Base-by-base conservation (phyloP, 2,888 invertebrate species). In the Zygaena filipendulae region DNA sequence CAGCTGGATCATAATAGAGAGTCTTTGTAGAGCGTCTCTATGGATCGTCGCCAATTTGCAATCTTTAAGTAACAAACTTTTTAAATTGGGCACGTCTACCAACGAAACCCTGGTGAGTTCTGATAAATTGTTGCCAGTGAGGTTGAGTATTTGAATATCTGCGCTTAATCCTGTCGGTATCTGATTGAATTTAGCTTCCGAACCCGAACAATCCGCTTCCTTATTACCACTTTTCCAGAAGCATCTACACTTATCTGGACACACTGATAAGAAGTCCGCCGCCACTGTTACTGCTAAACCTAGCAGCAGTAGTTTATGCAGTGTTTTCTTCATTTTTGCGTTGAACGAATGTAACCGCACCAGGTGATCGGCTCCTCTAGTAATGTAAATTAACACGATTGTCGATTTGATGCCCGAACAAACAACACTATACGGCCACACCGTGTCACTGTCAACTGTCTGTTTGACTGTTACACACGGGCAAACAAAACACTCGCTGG, bases 161-260 rank as follows among this genome's bases (percentile, higher is more conserved):
- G 84, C 70, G 53, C 90, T 91, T 18, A 95, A 71, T 27, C 84
- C 84, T 35, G 72, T 77, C 0, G 95, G 95, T 40, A 95, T 86
- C 14, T 84, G 72, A 24, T 79, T 82, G 16, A 91, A 79, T n/a
- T n/a, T n/a, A n/a, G n/a, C n/a, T n/a, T 82, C 79, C 20, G 83
- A 81, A 30, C 82, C 79, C 18, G 84, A 84, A 59, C 95, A 95
- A 44, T 92, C 90, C 2, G 92, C 94, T 12, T 87, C 87, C 59
- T 90, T 92, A 59, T 88, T 91, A 3, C 94, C 93, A 33, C 87
- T 87, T 13, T 86, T 86, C 94, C 95, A 95, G 39, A 88, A 87
- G 60, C 95, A 95, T 51, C 87, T 86, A 74, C 95, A 95, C 31
- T 79, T 77, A 39, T 79, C 57, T 6, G 85, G 83, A 59, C 89